These are phyloP conservation scores for Heterodera carotae DNA, from an alignment of 1,140 invertebrate genomes.

Conservation along the genomic window DNA sequence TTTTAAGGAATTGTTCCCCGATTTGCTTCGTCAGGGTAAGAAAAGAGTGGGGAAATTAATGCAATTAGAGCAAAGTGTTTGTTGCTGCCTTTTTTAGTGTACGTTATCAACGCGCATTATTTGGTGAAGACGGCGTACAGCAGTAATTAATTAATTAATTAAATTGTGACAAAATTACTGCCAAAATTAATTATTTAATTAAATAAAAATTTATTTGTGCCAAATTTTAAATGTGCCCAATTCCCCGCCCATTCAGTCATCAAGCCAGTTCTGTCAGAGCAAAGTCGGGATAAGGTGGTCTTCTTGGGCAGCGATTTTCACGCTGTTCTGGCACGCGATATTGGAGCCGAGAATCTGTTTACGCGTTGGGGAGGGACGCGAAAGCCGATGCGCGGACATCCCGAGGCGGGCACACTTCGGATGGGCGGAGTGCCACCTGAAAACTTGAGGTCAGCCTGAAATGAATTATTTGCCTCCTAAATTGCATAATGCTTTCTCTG, in stretches of 20 bases:
- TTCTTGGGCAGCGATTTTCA: slow-evolving; percentile 38
- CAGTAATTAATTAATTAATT: background rate
- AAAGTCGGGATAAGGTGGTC: slow-evolving; percentile 43
- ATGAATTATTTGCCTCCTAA: no score
- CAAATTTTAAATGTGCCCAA: no score
- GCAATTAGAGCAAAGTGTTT: background rate
- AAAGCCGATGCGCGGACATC: slow-evolving; percentile 23
- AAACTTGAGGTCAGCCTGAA: slow-evolving; percentile 30
- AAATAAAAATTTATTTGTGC: no score
- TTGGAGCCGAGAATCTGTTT: slow-evolving; percentile 43
- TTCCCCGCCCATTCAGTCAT: slow-evolving; percentile 12
- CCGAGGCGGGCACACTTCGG: slow-evolving; percentile 38
- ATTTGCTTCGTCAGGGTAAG: slow-evolving; percentile 45
- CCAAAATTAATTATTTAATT: no score
- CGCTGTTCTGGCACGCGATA: slow-evolving; percentile 24
- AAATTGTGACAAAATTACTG: no score
- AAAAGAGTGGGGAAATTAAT: background rate
- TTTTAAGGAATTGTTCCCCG: slow-evolving; percentile 45
- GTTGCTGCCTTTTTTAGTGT: background rate
- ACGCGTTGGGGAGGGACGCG: slow-evolving; percentile 41
- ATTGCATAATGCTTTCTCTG: no score
- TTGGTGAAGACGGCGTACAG: slow-evolving; percentile 41
- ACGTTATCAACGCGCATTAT: slow-evolving; percentile 46
- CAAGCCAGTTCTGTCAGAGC: slow-evolving; percentile 46
- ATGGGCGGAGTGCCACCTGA: slow-evolving; percentile 44